Base-by-base conservation (phyloP, 2,113 vertebrate species). In the Mormyrus iriodes region DNA sequence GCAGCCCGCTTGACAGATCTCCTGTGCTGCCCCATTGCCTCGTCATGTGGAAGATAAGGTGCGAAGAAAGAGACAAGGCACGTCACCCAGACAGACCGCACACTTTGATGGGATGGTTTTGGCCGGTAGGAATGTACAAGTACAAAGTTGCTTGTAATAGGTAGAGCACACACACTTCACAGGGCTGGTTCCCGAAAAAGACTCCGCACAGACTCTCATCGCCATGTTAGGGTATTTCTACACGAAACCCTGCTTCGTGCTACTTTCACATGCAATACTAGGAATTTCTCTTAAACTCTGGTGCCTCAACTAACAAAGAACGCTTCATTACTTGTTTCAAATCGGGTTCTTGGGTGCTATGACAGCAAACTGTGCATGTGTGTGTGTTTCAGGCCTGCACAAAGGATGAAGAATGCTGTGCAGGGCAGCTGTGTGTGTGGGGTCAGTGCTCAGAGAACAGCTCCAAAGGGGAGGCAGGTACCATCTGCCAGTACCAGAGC, bases 381-480 rank as follows among this genome's bases (percentile, higher is more conserved):
- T 82, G 51, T 89, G n/a, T 55, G 24, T 73, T 76, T 88, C 88
- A 99, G 97, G 90, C 91, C 44, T 99, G 98, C 85, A 95, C 94
- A 0, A 95, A 96, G 88, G 97, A 99, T 19, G 95, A 93, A 0
- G 97, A 99, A 91, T 99, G 98, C 94, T 98, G 97, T 0, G 94
- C 93, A 9, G 95, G 95, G 1, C 96, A 97, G 93, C 95, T 98
- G 51, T 99, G 98, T 3, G 94, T 96, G 0, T 98, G 98, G 97
- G 98, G 98, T 0, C 93, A 94, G 91, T 99, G 98, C 92, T 93
- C 89, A 61, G 92, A 93, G 88, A 94, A 95, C 88, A 91, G 92
- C 5, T 92, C 94, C 0, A 97, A 93, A 91, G 98, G 98, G 58
- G 93, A 97, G 46, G 95, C 96, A 0, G 98, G 98, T 86, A 98